A percentile compares a stretch with the other conserved stretches of the same genome.
These are phyloP conservation scores for Chloropsis cyanopogon DNA, from an alignment of 2,113 vertebrate species.

Conservation along the genomic window DNA sequence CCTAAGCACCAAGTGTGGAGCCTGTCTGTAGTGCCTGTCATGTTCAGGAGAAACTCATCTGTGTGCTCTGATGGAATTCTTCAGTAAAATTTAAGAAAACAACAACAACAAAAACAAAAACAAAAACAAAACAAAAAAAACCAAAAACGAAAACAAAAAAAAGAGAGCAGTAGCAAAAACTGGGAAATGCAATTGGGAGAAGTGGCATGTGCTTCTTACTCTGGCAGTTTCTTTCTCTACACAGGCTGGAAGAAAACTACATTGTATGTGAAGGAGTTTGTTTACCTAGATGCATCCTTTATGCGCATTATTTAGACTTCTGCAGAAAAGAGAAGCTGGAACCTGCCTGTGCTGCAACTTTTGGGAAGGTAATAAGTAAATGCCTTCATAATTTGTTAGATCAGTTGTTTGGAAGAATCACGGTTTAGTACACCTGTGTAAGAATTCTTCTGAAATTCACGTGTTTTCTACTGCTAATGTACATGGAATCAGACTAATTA, in stretches of 20 bases:
- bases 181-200: not conserved
- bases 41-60: not conserved
- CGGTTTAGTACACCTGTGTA: not conserved
- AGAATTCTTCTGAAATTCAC: not conserved
- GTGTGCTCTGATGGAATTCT: not conserved
- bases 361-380: slow-evolving; percentile 86
- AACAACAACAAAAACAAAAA: too few species aligned
- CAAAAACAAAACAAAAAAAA: too few species aligned
- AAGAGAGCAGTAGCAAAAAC: not conserved
- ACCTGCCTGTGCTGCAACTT: slow-evolving; percentile 98
- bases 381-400: not conserved
- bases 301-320: slow-evolving; percentile 98
- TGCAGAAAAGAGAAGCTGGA: slow-evolving; percentile 97
- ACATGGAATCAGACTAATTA: not conserved
- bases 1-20: not conserved
- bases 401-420: not conserved
- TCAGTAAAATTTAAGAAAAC: not conserved
- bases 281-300: slow-evolving; percentile 94
- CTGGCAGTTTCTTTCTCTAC: not conserved
- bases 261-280: slow-evolving; percentile 98
- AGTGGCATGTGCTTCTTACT: not conserved
- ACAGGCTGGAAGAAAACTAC: slow-evolving; percentile 98
- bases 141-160: too few species aligned
- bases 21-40: not conserved
- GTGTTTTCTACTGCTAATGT: not conserved